These are phyloP conservation scores for Sphenodon punctatus DNA, from an alignment of 2,797 vertebrate genomes.

Conservation along the genomic window DNA sequence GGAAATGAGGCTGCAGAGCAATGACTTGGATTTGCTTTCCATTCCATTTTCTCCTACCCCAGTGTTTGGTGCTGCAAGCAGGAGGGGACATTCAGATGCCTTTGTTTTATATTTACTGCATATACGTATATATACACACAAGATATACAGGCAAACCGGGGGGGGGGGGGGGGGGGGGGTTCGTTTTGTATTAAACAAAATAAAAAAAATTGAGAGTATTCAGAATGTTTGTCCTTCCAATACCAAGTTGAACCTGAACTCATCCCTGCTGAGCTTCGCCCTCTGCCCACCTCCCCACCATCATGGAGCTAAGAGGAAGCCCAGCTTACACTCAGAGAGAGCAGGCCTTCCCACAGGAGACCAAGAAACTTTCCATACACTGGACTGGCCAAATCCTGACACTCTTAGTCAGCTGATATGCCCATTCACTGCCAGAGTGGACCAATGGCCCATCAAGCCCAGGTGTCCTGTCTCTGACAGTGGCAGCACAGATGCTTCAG, in stretches of 20 bases:
- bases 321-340: background rate
- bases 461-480: no score
- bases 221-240: slow-evolving; percentile 51
- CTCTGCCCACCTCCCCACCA: background rate
- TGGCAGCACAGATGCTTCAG: no score
- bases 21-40: slow-evolving; percentile 60
- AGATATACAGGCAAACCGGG: slow-evolving; percentile 77
- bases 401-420: background rate
- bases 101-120: slow-evolving; percentile 80
- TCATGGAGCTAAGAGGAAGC: no score
- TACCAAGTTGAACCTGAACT: slow-evolving; percentile 29
- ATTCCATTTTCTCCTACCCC: slow-evolving; percentile 51
- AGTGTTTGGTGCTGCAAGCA: slow-evolving; percentile 83
- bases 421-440: background rate
- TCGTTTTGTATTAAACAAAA: slow-evolving; percentile 73
- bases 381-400: background rate
- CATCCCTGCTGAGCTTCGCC: background rate
- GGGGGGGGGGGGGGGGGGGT: slow-evolving; percentile 73
- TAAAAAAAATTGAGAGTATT: slow-evolving; percentile 60
- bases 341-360: background rate
- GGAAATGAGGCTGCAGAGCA: slow-evolving; percentile 48
- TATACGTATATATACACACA: slow-evolving; percentile 83
- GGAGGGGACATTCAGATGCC: slow-evolving; percentile 74
- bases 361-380: background rate
- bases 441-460: background rate